phyloP scores from a whole-genome alignment of 2,888 invertebrate species.

The Drosophila fungiperda region DNA sequence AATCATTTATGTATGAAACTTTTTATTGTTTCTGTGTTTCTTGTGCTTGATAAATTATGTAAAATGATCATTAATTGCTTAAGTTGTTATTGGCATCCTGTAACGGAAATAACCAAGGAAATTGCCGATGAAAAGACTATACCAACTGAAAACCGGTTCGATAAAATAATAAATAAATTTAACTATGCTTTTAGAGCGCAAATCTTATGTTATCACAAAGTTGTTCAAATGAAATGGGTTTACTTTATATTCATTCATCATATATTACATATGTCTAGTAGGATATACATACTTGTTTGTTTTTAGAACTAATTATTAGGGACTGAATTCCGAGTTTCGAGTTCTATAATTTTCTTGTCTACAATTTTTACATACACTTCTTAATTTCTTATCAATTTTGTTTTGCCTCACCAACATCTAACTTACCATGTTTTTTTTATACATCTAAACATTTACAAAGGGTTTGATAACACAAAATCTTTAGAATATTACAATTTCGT shows the following conservation, averaged over 20 bases:
- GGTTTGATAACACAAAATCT: slow-evolving; percentile 60
- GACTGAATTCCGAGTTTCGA: slow-evolving; percentile 48
- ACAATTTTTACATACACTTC: slow-evolving; percentile 68
- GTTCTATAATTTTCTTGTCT: slow-evolving; percentile 54
- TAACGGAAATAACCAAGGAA: slow-evolving; percentile 70
- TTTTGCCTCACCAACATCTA: slow-evolving; percentile 62
- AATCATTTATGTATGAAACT: not conserved
- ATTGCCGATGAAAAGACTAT: slow-evolving; percentile 63
- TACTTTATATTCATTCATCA: slow-evolving; percentile 36
- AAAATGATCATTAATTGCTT: slow-evolving; percentile 11
- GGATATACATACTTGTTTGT: slow-evolving; percentile 51
- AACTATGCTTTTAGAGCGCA: slow-evolving; percentile 41
- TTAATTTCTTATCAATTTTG: slow-evolving; percentile 52
- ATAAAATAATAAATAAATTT: slow-evolving; percentile 26
- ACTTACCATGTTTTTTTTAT: slow-evolving; percentile 65
- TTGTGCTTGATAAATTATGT: slow-evolving; percentile 10
- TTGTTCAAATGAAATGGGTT: slow-evolving; percentile 39
- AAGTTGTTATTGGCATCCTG: slow-evolving; percentile 72
- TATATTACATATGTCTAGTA: slow-evolving; percentile 57
- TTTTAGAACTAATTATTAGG: slow-evolving; percentile 63
- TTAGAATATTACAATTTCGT: slow-evolving; percentile 34
- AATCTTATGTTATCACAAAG: slow-evolving; percentile 41
- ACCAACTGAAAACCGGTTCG: slow-evolving; percentile 71
- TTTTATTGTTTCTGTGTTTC: slow-evolving; percentile 12
- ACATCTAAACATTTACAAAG: slow-evolving; percentile 77